Evolutionary conservation across 2,797 vertebrate species (phyloP), one percentile per base, ranked within the genome.

Genomic region (Tadarida brasiliensis): DNA sequence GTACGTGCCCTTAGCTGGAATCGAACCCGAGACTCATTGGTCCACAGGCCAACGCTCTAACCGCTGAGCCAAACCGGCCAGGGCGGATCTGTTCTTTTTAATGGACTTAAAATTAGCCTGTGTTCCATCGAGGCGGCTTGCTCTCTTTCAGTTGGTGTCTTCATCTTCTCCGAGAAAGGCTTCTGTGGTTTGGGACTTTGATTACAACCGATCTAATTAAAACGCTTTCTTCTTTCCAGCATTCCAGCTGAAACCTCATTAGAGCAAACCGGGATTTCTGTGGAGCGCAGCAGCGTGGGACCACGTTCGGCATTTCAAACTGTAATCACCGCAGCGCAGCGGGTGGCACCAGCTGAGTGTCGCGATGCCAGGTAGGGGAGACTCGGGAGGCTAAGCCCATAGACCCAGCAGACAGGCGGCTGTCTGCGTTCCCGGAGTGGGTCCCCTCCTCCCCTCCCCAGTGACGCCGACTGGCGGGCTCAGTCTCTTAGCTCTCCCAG

Each of bases 191-290:
- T 97, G 95, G 95, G 77, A 90, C 59, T 96, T 96, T 83, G 95
- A 28, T 98, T 94, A 94, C 80, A 83, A 83, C 78, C 82, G 97
- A 96, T 90, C 71, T 98, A 97, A 97, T 97, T 94, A 95, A 97
- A 97, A 96, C 87, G 57, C 67, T 97, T 97, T 97, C 96, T 97
- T 95, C 70, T 80, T 94, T 90, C 89, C 97, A 97, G 83, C 73
- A 76, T 84, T 94, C 94, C 73, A 94, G 97, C 77, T 39, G 61
- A 95, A 95, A 85, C 57, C 82, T 97, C 97, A 77, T 97, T 97
- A 96, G 30, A 97, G 71, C 15, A 90, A 86, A 96, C 84, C 49
- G 61, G 17, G 7, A 77, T 76, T 97, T 94, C 92, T 71, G 94
- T n/a, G 9, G 78, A 70, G 56, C 49, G 85, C 16, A 26, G 94